Percentiles rank a stretch among this genome's conserved stretches.
These are phyloP conservation scores for Chaetodon auriga DNA, from an alignment of 2,113 vertebrate species.

Conservation along the genomic window DNA sequence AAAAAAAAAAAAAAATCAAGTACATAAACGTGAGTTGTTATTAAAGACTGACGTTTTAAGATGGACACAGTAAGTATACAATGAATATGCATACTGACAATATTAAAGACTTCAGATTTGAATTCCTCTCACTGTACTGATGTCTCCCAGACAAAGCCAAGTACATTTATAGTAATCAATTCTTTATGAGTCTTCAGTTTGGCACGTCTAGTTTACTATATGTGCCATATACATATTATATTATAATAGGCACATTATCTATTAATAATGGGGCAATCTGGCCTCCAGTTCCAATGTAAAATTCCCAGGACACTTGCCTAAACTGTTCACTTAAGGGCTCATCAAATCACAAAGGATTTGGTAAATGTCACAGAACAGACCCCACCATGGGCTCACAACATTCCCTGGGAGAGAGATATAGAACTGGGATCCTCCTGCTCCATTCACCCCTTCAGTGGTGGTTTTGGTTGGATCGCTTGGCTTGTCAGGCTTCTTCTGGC, in stretches of 20 bases:
- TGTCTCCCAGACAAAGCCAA: not conserved
- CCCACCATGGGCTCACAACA: not conserved
- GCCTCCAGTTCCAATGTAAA: not conserved
- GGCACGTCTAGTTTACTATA: not conserved
- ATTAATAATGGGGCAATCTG: not conserved
- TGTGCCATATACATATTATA: not conserved
- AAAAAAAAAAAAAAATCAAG: too few species aligned
- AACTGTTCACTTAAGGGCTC: conserved; percentile 3
- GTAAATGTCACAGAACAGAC: conserved; percentile 37
- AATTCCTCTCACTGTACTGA: not conserved
- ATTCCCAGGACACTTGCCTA: not conserved
- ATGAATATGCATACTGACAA: not conserved
- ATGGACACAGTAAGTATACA: not conserved
- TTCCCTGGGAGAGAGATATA: conserved; percentile 13
- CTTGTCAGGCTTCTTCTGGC: conserved; percentile 27
- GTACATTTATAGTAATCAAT: not conserved
- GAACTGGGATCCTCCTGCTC: conserved; percentile 10
- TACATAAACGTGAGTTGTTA: too few species aligned
- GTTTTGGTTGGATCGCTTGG: conserved; percentile 22
- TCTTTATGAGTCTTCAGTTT: not conserved
- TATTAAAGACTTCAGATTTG: not conserved
- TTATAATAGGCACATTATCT: not conserved
- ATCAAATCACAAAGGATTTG: conserved; percentile 18
- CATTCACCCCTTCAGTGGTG: conserved; percentile 1
- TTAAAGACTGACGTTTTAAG: not conserved